Evolutionary conservation across 2,888 invertebrate genomes (phyloP), one percentile per base, ranked within the genome.

Genomic region (Drosophila birchii): DNA sequence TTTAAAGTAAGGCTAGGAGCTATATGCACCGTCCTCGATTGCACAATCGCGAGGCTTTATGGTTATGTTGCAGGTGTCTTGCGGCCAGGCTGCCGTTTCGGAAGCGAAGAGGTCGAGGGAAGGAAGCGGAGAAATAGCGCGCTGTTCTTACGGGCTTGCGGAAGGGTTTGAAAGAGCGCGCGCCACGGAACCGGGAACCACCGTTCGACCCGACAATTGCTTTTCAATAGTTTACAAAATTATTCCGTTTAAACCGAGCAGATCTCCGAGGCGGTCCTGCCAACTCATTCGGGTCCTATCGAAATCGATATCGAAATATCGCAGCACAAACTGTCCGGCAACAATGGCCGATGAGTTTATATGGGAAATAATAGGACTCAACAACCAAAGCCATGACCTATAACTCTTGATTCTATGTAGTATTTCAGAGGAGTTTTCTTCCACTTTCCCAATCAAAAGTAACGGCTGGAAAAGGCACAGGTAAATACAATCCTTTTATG

Each of bases 11-110:
- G 18, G 36, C 18, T 29, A 26, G 54, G 23, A 20, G 53, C 54
- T 66, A 49, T 66, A 41, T 32, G 54, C 41, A 56, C 45, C 39
- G 18, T 44, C 41, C 29, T 34, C 41, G 70, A 68, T 68, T 68
- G 70, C 68, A 68, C 70, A 68, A 68, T 20, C 70, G 68, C 18
- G 20, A 49, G 29, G 45, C 32, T 39, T 68, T 57, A 49, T 41
- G 68, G 68, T 68, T 68, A 49, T 20, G 67, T 69, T 39, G 32
- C 14, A 20, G 39, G 12, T 23, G 16, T 11, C 26, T 23, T 11
- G 32, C 7, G 44, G 11, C 26, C 20, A 32, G 64, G 66, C 23
- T 41, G 45, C 47, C 39, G 57, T 39, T 56, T 18, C 26, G 26
- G 38, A 67, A 45, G 23, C 18, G 16, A 16, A 9, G 34, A 55